A percentile compares a stretch with the other conserved stretches of the same genome.
These are phyloP conservation scores for Dusona sp. DNA, from an alignment of 2,888 invertebrate species.

Conservation along the genomic window DNA sequence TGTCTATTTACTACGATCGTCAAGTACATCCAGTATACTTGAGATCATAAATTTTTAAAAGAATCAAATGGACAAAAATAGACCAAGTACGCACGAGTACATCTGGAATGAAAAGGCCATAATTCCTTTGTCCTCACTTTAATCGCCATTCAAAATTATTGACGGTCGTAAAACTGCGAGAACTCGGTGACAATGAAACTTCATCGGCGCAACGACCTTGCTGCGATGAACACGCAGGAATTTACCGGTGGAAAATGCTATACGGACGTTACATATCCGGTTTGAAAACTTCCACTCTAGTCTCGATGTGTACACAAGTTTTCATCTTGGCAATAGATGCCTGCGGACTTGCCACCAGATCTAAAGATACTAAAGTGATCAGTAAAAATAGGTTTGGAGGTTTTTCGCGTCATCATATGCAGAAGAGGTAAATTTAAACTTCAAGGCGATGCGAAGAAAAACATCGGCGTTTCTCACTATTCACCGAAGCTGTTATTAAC, in stretches of 20 bases:
- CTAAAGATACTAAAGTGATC: constrained; percentile 51
- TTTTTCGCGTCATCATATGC: constrained; percentile 41
- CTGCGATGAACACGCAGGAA: background rate
- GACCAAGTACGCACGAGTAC: background rate
- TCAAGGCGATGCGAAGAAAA: constrained; percentile 45
- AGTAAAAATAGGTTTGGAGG: constrained; percentile 54
- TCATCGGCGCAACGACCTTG: background rate
- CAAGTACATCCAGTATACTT: background rate
- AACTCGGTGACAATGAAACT: background rate
- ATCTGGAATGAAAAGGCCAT: background rate
- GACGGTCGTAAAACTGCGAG: background rate
- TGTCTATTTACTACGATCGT: background rate
- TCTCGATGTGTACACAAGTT: constrained; percentile 32
- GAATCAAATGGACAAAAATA: background rate
- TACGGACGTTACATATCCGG: background rate
- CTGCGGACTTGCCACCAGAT: constrained; percentile 35
- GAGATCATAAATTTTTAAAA: background rate
- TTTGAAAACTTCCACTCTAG: background rate
- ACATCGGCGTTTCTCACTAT: background rate
- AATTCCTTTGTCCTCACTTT: background rate
- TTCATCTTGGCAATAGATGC: constrained; percentile 52
- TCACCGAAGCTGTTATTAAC: background rate
- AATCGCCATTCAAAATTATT: constrained; percentile 12
- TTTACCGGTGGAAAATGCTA: background rate
- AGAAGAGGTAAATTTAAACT: constrained; percentile 58